A percentile compares a stretch with the other conserved stretches of the same genome.
phyloP scores from a whole-genome alignment of 2,797 vertebrate species.

The Acipenser transmontanus region DNA sequence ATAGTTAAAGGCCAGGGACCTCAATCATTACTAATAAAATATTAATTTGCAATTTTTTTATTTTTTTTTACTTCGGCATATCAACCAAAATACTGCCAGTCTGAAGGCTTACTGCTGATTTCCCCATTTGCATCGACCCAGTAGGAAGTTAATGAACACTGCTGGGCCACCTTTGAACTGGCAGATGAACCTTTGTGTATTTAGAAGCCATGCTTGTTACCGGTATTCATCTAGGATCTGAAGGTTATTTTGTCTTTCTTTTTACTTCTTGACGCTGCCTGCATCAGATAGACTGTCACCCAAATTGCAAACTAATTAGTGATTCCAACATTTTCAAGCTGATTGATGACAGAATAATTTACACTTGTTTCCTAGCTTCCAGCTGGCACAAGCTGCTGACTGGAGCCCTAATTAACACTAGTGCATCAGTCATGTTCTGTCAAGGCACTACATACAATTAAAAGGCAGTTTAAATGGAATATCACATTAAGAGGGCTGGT shows the following conservation, averaged over 20 bases:
- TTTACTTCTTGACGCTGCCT: conserved; percentile 62
- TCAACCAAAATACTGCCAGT: conserved; percentile 53
- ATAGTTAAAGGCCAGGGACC: conserved; percentile 68
- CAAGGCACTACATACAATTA: conserved; percentile 89
- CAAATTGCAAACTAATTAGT: conserved; percentile 97
- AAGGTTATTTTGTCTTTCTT: conserved; percentile 38
- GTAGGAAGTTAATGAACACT: conserved; percentile 80
- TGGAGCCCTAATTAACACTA: conserved; percentile 91
- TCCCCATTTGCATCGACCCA: conserved; percentile 77
- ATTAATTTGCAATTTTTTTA: conserved; percentile 66
- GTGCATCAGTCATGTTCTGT: conserved; percentile 94
- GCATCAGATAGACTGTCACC: conserved; percentile 95
- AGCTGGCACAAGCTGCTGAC: conserved; percentile 92
- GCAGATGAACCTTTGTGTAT: conserved; percentile 76
- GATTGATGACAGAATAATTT: conserved; percentile 99
- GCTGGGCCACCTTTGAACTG: conserved; percentile 74
- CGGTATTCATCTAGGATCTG: conserved; percentile 64
- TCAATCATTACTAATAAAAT: conserved; percentile 73
- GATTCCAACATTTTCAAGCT: conserved; percentile 91
- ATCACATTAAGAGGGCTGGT: conserved; percentile 83
- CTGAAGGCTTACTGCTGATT: conserved; percentile 68
- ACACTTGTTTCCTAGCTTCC: conserved; percentile 90
- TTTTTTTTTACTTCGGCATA: conserved; percentile 45
- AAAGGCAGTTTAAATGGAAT: conserved; percentile 90
- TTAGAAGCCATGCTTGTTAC: conserved; percentile 72